phyloP scores from a whole-genome alignment of 2,113 vertebrate species.

The Tympanuchus pallidicinctus region DNA sequence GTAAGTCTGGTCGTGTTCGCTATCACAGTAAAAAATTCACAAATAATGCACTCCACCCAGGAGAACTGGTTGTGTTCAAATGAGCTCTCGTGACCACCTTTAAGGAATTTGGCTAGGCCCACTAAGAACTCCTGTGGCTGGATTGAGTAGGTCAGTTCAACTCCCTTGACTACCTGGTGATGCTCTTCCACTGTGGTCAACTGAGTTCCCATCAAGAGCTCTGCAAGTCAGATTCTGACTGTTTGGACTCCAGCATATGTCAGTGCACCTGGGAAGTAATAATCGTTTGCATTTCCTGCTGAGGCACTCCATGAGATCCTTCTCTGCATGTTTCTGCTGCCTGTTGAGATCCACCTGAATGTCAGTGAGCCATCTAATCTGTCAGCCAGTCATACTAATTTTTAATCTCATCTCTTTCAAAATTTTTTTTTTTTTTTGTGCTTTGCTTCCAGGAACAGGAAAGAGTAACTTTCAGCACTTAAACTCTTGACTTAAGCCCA shows the following conservation, averaged over 20 bases:
- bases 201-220: background rate
- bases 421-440: background rate
- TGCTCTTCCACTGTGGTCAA: background rate
- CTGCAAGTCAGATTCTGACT: background rate
- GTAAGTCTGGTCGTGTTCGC: no score
- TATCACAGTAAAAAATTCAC: no score
- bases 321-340: background rate
- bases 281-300: background rate
- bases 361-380: background rate
- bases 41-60: no score
- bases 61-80: no score
- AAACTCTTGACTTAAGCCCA: background rate
- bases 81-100: no score
- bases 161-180: background rate
- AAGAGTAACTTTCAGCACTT: background rate
- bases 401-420: background rate
- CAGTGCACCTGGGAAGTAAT: background rate
- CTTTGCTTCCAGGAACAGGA: background rate
- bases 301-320: background rate
- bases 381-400: background rate
- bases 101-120: no score
- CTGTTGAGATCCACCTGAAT: background rate
- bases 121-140: no score
- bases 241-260: fast-evolving
- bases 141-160: no score